phyloP scores from a whole-genome alignment of 2,113 vertebrate genomes.

The Podarcis raffonei region DNA sequence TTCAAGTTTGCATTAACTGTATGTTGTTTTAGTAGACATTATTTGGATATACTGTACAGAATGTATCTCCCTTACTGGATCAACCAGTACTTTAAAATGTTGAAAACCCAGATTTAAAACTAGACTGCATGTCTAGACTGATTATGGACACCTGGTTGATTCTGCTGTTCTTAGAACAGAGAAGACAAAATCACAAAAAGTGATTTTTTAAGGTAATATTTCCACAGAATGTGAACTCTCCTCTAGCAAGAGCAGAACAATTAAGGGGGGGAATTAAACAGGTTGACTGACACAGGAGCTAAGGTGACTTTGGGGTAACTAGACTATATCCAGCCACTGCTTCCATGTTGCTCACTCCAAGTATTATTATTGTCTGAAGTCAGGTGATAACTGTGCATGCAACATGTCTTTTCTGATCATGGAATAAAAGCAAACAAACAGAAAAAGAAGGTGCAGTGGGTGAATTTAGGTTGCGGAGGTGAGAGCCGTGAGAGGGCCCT shows the following conservation, averaged over 20 bases:
- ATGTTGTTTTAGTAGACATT: neutral
- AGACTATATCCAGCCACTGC: neutral
- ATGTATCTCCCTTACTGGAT: neutral
- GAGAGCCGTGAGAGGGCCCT: too few species aligned
- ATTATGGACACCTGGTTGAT: neutral
- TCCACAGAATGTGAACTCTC: neutral
- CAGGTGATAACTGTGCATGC: too few species aligned
- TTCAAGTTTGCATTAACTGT: neutral
- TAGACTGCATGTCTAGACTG: neutral
- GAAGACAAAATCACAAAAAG: neutral
- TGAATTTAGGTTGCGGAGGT: too few species aligned
- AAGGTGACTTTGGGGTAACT: neutral
- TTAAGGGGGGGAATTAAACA: neutral
- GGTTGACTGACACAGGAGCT: neutral
- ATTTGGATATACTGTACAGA: neutral
- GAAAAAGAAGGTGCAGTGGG: too few species aligned
- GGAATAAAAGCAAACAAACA: too few species aligned
- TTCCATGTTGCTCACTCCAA: too few species aligned
- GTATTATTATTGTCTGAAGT: too few species aligned
- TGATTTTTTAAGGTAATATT: neutral
- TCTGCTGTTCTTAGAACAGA: neutral
- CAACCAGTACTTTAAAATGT: neutral
- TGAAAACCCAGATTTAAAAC: neutral
- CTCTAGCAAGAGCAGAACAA: neutral
- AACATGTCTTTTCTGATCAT: too few species aligned